phyloP scores from a whole-genome alignment of 2,888 invertebrate genomes.

The Tridacna gigas region DNA sequence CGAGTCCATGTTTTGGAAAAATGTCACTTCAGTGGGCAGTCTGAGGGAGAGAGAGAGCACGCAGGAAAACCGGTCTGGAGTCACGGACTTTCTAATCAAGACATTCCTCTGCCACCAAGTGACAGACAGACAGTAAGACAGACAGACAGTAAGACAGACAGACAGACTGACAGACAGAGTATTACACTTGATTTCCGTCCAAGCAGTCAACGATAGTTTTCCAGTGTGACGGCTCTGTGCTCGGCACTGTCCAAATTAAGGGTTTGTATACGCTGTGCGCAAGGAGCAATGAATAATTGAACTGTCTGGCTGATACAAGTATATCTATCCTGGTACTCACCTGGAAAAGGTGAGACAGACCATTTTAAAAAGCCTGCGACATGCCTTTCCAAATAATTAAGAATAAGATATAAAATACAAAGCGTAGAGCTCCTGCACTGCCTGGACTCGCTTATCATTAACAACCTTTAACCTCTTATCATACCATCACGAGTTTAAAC shows the following conservation, averaged over 20 bases:
- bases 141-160: background rate
- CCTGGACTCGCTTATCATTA: too few species aligned
- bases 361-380: too few species aligned
- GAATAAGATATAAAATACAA: too few species aligned
- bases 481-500: too few species aligned
- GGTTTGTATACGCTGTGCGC: background rate
- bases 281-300: conserved; percentile 6
- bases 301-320: conserved; percentile 10
- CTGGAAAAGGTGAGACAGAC: too few species aligned
- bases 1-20: too few species aligned
- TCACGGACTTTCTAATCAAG: background rate
- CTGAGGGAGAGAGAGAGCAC: too few species aligned
- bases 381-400: too few species aligned
- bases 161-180: background rate
- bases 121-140: background rate
- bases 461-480: too few species aligned
- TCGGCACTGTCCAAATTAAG: conserved; percentile 16
- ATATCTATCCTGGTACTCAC: background rate
- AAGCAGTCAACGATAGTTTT: conserved; percentile 8
- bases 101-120: background rate
- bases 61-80: too few species aligned
- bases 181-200: background rate
- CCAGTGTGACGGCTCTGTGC: background rate
- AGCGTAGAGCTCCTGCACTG: too few species aligned
- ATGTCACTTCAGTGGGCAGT: too few species aligned